A percentile compares a stretch with the other conserved stretches of the same genome.
phyloP scores from a whole-genome alignment of 2,113 vertebrate genomes.

The Fregata magnificens region DNA sequence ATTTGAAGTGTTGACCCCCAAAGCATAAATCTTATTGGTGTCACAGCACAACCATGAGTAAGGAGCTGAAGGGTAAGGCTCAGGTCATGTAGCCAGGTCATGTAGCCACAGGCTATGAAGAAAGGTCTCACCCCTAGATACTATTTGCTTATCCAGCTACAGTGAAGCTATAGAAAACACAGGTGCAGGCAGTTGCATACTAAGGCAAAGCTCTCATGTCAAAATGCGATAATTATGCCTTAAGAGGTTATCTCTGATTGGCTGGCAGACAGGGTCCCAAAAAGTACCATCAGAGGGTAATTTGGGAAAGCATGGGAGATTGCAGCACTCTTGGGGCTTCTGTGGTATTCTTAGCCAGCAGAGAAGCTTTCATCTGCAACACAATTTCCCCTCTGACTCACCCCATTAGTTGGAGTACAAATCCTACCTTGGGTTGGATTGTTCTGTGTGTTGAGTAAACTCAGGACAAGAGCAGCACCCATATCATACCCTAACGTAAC shows the following conservation, averaged over 20 bases:
- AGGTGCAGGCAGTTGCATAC: slow-evolving; percentile 35
- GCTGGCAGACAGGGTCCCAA: not conserved
- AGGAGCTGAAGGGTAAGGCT: slow-evolving; percentile 34
- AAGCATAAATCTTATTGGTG: slow-evolving; percentile 52
- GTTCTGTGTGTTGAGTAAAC: not conserved
- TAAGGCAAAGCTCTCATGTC: not conserved
- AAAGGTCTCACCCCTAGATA: slow-evolving; percentile 34
- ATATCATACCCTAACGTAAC: rapidly evolving
- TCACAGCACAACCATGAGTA: slow-evolving; percentile 25
- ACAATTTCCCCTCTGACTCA: not conserved
- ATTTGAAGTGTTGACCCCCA: slow-evolving; percentile 25
- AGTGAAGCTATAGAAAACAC: slow-evolving; percentile 50
- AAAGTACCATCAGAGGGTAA: not conserved
- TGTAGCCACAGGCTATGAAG: not conserved
- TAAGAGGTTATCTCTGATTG: not conserved
- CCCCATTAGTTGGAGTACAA: not conserved
- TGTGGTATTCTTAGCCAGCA: not conserved
- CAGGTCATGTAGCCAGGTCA: slow-evolving; percentile 49
- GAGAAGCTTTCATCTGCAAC: not conserved
- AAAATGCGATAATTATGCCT: slow-evolving; percentile 1
- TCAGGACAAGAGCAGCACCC: not conserved
- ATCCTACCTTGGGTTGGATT: not conserved
- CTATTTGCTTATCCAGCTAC: slow-evolving; percentile 33
- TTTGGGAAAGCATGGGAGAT: not conserved
- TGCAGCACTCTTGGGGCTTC: not conserved